Percentiles rank a stretch among this genome's conserved stretches.
These are phyloP conservation scores for Ciconia stormi DNA, from an alignment of 2,113 vertebrate genomes.

Conservation along the genomic window DNA sequence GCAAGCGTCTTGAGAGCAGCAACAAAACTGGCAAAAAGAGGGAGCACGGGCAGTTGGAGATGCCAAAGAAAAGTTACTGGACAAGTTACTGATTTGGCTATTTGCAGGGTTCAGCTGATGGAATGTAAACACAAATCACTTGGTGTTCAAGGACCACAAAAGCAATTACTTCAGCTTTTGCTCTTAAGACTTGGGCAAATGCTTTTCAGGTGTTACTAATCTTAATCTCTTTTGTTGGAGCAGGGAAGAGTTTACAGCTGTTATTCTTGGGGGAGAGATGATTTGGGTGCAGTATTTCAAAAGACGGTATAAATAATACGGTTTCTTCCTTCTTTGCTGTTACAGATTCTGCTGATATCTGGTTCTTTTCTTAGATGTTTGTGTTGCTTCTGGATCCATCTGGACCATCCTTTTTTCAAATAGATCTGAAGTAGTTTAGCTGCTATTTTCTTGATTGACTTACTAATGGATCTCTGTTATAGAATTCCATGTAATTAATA, in stretches of 20 bases:
- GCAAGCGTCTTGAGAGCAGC: not conserved
- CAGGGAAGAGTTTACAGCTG: not conserved
- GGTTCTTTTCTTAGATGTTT: not conserved
- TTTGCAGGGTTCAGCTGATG: not conserved
- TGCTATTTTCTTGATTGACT: not conserved
- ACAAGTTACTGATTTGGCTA: accelerated
- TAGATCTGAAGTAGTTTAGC: not conserved
- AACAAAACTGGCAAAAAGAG: not conserved
- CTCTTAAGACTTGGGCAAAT: not conserved
- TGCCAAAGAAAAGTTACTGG: not conserved
- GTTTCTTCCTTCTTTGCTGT: not conserved
- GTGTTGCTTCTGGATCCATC: not conserved
- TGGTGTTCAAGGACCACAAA: not conserved
- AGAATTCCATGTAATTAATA: not conserved
- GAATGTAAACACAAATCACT: not conserved
- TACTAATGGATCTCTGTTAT: not conserved
- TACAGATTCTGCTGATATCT: not conserved
- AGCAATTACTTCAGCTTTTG: not conserved
- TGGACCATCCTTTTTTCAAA: not conserved
- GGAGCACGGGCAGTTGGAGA: not conserved
- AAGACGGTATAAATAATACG: not conserved
- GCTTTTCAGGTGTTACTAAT: not conserved
- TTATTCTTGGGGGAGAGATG: not conserved
- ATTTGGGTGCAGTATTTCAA: not conserved
- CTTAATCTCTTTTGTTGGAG: not conserved